phyloP scores from a whole-genome alignment of 2,888 invertebrate species.

The Acanthosepion pharaonis region DNA sequence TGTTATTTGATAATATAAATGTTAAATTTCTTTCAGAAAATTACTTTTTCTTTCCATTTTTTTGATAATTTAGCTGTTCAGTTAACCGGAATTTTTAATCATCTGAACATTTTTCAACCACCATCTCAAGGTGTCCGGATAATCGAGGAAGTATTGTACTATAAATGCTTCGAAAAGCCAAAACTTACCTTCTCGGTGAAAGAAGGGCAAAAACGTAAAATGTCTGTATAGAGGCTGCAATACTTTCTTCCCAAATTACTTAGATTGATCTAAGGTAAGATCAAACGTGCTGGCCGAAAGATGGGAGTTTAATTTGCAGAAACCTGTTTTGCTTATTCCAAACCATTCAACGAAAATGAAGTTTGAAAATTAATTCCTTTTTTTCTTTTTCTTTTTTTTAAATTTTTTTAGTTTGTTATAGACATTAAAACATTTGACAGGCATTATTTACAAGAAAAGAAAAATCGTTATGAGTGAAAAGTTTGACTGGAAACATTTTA shows the following conservation, averaged over 20 bases:
- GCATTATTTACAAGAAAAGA: background rate
- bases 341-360: background rate
- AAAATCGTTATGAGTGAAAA: background rate
- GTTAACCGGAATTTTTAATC: no score
- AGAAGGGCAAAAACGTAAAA: background rate
- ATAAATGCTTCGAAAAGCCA: background rate
- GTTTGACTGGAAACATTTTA: background rate
- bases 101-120: no score
- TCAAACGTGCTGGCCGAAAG: background rate
- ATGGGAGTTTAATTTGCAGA: background rate
- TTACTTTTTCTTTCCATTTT: no score
- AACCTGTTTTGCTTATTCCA: background rate
- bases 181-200: background rate
- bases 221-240: background rate
- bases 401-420: background rate
- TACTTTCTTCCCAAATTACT: background rate
- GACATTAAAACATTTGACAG: background rate
- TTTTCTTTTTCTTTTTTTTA: background rate
- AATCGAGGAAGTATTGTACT: no score
- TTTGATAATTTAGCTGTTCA: no score
- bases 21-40: no score
- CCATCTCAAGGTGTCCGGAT: no score
- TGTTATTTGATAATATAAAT: no score
- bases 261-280: background rate
- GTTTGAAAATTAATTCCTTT: background rate